Evolutionary conservation across 2,888 invertebrate species (phyloP), one percentile per base, ranked within the genome.

Genomic region (Andrena bucephala): DNA sequence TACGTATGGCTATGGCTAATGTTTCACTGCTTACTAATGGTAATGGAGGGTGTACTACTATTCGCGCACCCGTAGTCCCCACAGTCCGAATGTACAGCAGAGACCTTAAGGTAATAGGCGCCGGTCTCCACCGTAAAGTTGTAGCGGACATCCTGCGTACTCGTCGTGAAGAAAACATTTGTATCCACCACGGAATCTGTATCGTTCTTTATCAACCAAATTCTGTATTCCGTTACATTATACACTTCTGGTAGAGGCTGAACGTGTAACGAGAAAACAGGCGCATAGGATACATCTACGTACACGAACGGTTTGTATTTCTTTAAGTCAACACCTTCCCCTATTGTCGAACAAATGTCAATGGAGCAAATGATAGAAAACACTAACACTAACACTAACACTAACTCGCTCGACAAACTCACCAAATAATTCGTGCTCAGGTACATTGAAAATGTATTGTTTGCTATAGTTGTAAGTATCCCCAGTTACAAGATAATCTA

Each of bases 251-350:
- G 93, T 48, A 92, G 54, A n/a, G 91, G 83, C 81, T 94, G 94
- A 78, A 94, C 86, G 65, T 92, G 89, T 57, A 94, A 80, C 0
- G 85, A 83, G 6, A 93, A 78, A 6, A 76, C 76, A 0, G 91
- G 89, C 2, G 86, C 80, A 63, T 92, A 87, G 1, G 94, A 92
- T 16, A 92, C 89, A 71, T 94, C 94, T 13, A 92, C 80, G 70
- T 94, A 94, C 31, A 92, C 85, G 85, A 94, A 94, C 42, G 93
- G 93, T 65, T 83, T 86, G 65, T 87, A 93, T 2, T 87, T 73
- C 60, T 77, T 80, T 4, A 93, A 66, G 67, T 88, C 86, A 29
- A 66, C 73, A 7, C 77, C 80, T n/a, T 85, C 77, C 3, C 63
- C 89, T 89, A 70, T 13, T 48, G 68, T 27, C 16, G 2, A 13